Evolutionary conservation across 2,797 vertebrate genomes (phyloP).

Genomic region (Gallinago solitaria): DNA sequence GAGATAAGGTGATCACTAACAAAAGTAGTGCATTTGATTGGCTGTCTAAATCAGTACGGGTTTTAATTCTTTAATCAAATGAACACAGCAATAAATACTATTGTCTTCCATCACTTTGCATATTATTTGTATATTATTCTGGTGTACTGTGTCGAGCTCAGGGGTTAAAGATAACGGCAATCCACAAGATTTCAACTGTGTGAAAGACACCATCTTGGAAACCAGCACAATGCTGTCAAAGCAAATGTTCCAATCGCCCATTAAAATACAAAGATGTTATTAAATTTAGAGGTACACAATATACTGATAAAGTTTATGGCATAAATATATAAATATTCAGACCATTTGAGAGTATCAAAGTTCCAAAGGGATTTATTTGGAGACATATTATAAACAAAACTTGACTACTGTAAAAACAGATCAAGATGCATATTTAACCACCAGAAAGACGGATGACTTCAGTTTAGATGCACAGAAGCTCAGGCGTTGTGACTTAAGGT

Average conservation of each 20-base stretch:
- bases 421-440: not conserved
- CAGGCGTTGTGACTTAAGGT: not conserved
- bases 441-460: slow-evolving; percentile 12
- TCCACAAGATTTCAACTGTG: not conserved
- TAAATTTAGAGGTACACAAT: not conserved
- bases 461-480: slow-evolving; percentile 25
- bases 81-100: not conserved
- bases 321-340: slow-evolving; percentile 59
- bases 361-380: slow-evolving; percentile 53
- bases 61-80: not conserved
- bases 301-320: slow-evolving; percentile 11
- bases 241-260: not conserved
- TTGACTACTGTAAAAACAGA: slow-evolving; percentile 5
- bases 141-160: not conserved
- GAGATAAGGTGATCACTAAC: not conserved
- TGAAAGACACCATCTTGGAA: not conserved
- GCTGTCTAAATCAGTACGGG: not conserved
- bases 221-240: not conserved
- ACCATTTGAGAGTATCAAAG: slow-evolving; percentile 49
- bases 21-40: not conserved
- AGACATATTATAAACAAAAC: slow-evolving; percentile 29
- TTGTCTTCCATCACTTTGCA: not conserved
- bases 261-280: not conserved
- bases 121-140: not conserved
- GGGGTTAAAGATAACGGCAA: not conserved